Conservation (phyloP, 2,797 vertebrate genomes). For the Gephyroberyx darwinii region DNA sequence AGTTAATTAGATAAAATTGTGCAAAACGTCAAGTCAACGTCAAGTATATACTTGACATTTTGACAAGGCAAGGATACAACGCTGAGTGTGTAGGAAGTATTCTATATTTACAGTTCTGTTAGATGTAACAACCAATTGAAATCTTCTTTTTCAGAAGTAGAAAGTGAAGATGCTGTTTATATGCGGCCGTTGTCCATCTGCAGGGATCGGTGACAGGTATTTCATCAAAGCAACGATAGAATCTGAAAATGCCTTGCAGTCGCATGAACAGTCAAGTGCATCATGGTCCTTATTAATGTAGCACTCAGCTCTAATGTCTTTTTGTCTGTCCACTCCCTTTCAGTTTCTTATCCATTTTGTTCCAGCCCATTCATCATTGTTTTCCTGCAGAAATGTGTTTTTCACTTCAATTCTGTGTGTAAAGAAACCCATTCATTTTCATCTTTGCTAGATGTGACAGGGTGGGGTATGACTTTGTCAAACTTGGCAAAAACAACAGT, state of each 20-base stretch:
- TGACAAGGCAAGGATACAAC: no score
- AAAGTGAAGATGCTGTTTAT: slow-evolving; percentile 26
- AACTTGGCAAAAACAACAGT: background rate
- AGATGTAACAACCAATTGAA: slow-evolving; percentile 8
- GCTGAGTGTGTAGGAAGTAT: background rate
- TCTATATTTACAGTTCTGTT: background rate
- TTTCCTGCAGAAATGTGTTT: slow-evolving; percentile 38
- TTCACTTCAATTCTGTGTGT: slow-evolving; percentile 22
- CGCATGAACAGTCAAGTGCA: slow-evolving; percentile 52
- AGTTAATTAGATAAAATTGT: background rate
- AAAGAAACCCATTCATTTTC: slow-evolving; percentile 20
- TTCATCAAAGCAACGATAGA: slow-evolving; percentile 65
- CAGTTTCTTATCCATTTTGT: slow-evolving; percentile 42
- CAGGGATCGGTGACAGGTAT: slow-evolving; percentile 55
- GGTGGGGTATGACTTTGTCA: slow-evolving; percentile 21
- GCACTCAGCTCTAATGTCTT: slow-evolving; percentile 64
- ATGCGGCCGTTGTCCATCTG: slow-evolving; percentile 32
- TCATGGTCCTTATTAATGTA: slow-evolving; percentile 66
- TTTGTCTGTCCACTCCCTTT: slow-evolving; percentile 48
- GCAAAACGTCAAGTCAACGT: background rate
- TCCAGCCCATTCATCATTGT: slow-evolving; percentile 59
- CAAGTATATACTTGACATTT: no score
- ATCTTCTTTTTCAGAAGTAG: slow-evolving; percentile 16
- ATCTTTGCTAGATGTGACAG: slow-evolving; percentile 18
- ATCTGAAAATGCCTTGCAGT: slow-evolving; percentile 60